Conservation (phyloP, 2,797 vertebrate genomes). For the Falco columbarius region DNA sequence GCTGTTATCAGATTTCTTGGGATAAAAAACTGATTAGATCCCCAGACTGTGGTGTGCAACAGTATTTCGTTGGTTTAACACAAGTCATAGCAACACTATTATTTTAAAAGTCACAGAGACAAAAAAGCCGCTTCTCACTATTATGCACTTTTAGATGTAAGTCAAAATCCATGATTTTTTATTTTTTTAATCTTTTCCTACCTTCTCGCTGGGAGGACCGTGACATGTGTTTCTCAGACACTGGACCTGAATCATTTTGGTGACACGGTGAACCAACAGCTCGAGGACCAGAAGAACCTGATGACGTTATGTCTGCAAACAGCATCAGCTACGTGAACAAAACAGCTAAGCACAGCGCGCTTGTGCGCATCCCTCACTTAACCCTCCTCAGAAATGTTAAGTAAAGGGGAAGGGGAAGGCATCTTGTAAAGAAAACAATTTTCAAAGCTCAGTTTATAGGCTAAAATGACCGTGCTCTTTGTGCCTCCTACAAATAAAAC, state of each 20-base stretch:
- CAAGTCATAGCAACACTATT: neutral
- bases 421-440: neutral
- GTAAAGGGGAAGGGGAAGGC: neutral
- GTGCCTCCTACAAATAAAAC: neutral
- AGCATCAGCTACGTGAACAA: neutral
- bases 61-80: neutral
- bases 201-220: constrained; percentile 89
- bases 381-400: neutral
- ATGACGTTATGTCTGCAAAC: constrained; percentile 84
- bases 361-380: neutral
- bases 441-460: neutral
- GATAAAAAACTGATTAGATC: neutral
- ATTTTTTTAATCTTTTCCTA: constrained; percentile 50
- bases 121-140: fast-evolving
- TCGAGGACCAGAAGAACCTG: constrained; percentile 82
- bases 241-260: constrained; percentile 81
- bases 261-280: constrained; percentile 85
- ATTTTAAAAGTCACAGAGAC: neutral
- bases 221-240: constrained; percentile 86
- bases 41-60: neutral
- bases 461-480: neutral
- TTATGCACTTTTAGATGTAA: neutral
- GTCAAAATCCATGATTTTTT: neutral
- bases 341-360: neutral
- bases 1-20: neutral